phyloP scores from a whole-genome alignment of 2,888 invertebrate species.

The Amphipoea lucens region DNA sequence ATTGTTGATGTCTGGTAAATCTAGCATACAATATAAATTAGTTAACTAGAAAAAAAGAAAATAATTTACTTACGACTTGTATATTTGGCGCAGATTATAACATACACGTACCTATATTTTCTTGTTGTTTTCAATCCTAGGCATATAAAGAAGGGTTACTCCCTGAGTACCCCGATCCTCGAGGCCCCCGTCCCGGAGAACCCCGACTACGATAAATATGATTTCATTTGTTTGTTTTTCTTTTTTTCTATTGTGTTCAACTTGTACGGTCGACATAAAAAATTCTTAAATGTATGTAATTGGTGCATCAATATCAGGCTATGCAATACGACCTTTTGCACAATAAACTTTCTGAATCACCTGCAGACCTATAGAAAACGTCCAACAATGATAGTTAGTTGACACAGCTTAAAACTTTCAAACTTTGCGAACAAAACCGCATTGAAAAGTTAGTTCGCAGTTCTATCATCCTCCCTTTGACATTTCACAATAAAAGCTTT shows the following conservation, averaged over 20 bases:
- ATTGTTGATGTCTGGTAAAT: conserved; percentile 8
- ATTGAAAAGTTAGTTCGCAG: conserved; percentile 25
- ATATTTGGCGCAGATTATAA: too few relatives aligned
- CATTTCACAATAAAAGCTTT: conserved; percentile 31
- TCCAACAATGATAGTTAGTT: conserved; percentile 3
- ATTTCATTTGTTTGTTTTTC: too few relatives aligned
- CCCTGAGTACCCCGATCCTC: too few relatives aligned
- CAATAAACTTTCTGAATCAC: conserved; percentile 9
- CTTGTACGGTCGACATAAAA: too few relatives aligned
- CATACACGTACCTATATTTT: background rate
- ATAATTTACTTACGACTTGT: background rate
- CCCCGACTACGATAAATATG: too few relatives aligned
- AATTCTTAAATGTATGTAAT: too few relatives aligned
- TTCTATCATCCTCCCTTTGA: conserved; percentile 31
- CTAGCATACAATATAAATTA: background rate
- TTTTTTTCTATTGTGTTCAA: too few relatives aligned
- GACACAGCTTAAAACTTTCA: conserved; percentile 26
- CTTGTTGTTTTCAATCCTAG: background rate
- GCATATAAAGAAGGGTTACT: too few relatives aligned
- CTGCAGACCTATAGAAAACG: conserved; percentile 14
- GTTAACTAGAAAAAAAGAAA: background rate
- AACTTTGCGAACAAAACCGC: conserved; percentile 44
- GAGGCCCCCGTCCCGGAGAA: too few relatives aligned
- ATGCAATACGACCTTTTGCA: too few relatives aligned
- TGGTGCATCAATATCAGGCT: background rate